Evolutionary conservation across 1,140 invertebrate genomes (phyloP), one percentile per base, ranked within the genome.

Genomic region (Brachionus rotundiformis): DNA sequence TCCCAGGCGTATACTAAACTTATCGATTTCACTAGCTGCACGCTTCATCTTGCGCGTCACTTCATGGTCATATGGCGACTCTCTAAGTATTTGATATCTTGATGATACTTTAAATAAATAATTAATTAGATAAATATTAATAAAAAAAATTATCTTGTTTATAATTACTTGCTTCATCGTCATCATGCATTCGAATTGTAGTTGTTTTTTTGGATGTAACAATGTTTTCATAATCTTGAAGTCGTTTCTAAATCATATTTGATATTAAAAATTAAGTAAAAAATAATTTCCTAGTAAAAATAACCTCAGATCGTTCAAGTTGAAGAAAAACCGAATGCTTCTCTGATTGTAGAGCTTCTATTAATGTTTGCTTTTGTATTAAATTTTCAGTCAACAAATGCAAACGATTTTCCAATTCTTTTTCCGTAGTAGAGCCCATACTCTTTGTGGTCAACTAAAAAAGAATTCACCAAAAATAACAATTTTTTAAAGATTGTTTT

Each of bases 281-380:
- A 23, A n/a, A 8, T 13, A 77, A 23, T 29, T 82, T 16, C 27
- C 75, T 5, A 25, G 23, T 16, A 41, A 82, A 73, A 82, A n/a
- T n/a, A n/a, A 87, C 91, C 88, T 94, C 92, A n/a, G 92, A 86
- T 86, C 93, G 92, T 85, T 94, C 93, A 27, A 94, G 86, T 85
- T 94, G 93, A 23, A 94, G 85, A 54, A 90, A 87, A 25, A 94
- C 88, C 10, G 93, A 93, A 89, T 93, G 93, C 83, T 92, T 91
- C 84, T 94, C 93, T 0, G 92, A 92, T 31, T 92, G 93, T 16
- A 93, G 88, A 27, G 90, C 89, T 86, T 94, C 93, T 29, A 95
- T 84, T 75, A 91, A 89, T 71, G 91, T 92, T 86, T 95, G 93
- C 85, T 94, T 94, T 81, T 92, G 90, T 75, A 94, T 93, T 16